Evolutionary conservation across 2,797 vertebrate species (phyloP), one percentile per base, ranked within the genome.

Genomic region (Buceros bicornis): DNA sequence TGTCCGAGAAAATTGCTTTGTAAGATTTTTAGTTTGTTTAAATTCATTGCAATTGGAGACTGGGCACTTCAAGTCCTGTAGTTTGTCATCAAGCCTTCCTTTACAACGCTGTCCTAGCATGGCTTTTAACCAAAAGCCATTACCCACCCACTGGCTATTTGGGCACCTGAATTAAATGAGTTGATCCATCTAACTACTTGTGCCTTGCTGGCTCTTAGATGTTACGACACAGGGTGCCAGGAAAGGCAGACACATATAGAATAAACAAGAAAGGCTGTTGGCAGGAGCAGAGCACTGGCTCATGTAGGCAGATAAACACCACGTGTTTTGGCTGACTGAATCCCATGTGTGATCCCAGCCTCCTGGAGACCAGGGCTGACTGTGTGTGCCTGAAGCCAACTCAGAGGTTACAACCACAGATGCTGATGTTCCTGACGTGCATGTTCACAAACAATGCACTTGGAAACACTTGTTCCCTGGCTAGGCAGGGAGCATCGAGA

Each of bases 61-160:
- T 37, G 19, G 26, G 29, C 24, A 25, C 40, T 60, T 80, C 3
- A 40, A 87, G 5, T 71, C 73, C 51, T 91, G 48, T 43, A 50
- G 31, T 26, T 89, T 76, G 31, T 76, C 1, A 1, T 62, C 79
- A 72, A 84, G 28, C n/a, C n/a, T 87, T 73, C 31, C 51, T 91
- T 92, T 87, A 90, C 71, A 95, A 33, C 21, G 4, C 31, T 62
- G 31, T 31, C 45, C 56, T 76, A 87, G 51, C 29, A 5, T 24
- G 78, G 83, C 83, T 91, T 96, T 92, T 77, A 57, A 61, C 53
- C 60, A 84, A 78, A 94, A 88, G 37, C 82, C 31, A 22, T 90
- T 93, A 83, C 61, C 54, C 69, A 81, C 79, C 69, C 40, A 18
- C 67, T 58, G 79, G 26, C 29, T 80, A 0, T 58, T 76, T 89